Conservation (phyloP, 2,888 invertebrate species). For the Cylindroiulus punctatus region DNA sequence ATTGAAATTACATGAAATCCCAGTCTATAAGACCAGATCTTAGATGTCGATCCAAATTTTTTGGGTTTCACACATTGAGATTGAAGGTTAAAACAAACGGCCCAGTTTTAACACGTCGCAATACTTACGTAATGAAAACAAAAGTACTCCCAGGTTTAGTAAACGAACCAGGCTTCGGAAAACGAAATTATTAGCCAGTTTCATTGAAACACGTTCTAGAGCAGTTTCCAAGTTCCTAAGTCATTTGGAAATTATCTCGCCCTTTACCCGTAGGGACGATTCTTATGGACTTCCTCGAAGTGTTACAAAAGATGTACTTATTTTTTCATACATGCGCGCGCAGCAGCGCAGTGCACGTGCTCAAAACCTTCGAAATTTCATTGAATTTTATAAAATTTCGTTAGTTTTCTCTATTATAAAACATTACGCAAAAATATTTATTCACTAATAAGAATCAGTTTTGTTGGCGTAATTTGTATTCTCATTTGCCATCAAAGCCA, state of each 20-base stretch:
- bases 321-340: neutral
- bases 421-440: neutral
- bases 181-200: conserved; percentile 28
- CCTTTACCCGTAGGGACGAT: neutral
- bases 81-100: neutral
- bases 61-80: too few relatives aligned
- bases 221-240: neutral
- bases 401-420: neutral
- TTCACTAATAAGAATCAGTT: neutral
- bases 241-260: neutral
- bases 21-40: too few relatives aligned
- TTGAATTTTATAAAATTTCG: neutral
- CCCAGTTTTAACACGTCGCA: neutral
- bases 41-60: too few relatives aligned
- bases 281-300: conserved; percentile 15
- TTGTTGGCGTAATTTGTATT: neutral
- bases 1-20: too few relatives aligned
- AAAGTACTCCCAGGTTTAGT: neutral
- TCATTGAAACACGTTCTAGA: conserved; percentile 6
- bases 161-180: neutral
- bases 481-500: neutral
- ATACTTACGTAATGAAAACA: too few relatives aligned
- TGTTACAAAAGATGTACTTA: neutral
- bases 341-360: neutral
- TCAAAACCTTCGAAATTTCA: neutral